Conservation (phyloP, 2,113 vertebrate species). For the Monarcha castaneiventris region DNA sequence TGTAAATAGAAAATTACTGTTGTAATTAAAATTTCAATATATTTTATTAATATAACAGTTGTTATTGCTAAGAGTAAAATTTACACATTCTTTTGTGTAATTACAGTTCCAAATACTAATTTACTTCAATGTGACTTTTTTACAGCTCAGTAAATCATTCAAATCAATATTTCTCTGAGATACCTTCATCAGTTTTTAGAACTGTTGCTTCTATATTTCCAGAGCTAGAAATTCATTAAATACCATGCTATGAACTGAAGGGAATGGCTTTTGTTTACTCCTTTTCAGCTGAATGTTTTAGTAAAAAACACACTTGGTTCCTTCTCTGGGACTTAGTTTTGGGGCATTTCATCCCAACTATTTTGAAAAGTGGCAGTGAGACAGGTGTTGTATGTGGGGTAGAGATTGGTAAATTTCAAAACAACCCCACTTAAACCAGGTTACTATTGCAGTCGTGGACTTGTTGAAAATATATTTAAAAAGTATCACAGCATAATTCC, state of each 20-base stretch:
- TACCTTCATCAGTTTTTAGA: background rate
- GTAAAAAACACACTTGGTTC: background rate
- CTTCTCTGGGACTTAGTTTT: background rate
- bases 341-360: background rate
- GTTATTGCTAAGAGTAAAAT: background rate
- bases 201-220: background rate
- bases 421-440: background rate
- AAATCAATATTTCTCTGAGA: background rate
- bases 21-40: background rate
- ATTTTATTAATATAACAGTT: background rate
- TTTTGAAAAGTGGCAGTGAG: background rate
- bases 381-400: background rate
- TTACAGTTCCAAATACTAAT: background rate
- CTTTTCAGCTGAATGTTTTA: background rate
- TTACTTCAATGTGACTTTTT: background rate
- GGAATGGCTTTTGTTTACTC: background rate
- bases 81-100: background rate
- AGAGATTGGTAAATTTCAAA: background rate
- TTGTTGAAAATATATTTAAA: background rate
- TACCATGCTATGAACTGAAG: background rate
- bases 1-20: background rate
- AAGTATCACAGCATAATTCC: background rate
- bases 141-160: background rate
- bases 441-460: background rate
- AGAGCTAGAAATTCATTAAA: background rate